A percentile compares a stretch with the other conserved stretches of the same genome.
Conservation (phyloP, 2,888 invertebrate genomes). For the Andrena chrysosceles region DNA sequence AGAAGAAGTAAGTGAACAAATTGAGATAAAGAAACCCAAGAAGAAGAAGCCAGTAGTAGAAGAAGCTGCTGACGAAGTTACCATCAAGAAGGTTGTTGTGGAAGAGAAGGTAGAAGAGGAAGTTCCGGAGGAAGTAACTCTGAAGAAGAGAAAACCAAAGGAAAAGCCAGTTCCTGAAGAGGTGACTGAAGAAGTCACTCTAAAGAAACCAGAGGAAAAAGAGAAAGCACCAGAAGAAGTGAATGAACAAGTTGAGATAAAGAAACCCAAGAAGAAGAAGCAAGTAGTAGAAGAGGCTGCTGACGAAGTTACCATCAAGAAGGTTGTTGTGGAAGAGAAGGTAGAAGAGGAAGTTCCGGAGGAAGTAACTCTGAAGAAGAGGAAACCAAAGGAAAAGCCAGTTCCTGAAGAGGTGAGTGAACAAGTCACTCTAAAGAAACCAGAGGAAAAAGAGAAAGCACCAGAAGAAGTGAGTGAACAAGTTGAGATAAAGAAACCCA, state of each 20-base stretch:
- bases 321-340: conserved; percentile 82
- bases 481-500: conserved; percentile 62
- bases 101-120: conserved; percentile 80
- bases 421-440: conserved; percentile 69
- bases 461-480: conserved; percentile 61
- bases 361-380: conserved; percentile 60
- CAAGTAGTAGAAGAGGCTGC: conserved; percentile 71
- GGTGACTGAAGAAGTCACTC: conserved; percentile 68
- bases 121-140: conserved; percentile 83
- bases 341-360: conserved; percentile 79
- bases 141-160: conserved; percentile 81
- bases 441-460: conserved; percentile 79
- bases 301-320: conserved; percentile 70
- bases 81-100: conserved; percentile 74
- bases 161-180: conserved; percentile 78
- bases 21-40: conserved; percentile 67
- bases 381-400: conserved; percentile 82
- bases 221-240: conserved; percentile 77
- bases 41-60: conserved; percentile 72
- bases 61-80: conserved; percentile 85
- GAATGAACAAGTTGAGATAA: conserved; percentile 74
- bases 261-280: conserved; percentile 76
- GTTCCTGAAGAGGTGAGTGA: conserved; percentile 70
- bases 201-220: conserved; percentile 78
- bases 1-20: conserved; percentile 70